These are phyloP conservation scores for Sebastes minor DNA, from an alignment of 2,797 vertebrate genomes.

Conservation along the genomic window DNA sequence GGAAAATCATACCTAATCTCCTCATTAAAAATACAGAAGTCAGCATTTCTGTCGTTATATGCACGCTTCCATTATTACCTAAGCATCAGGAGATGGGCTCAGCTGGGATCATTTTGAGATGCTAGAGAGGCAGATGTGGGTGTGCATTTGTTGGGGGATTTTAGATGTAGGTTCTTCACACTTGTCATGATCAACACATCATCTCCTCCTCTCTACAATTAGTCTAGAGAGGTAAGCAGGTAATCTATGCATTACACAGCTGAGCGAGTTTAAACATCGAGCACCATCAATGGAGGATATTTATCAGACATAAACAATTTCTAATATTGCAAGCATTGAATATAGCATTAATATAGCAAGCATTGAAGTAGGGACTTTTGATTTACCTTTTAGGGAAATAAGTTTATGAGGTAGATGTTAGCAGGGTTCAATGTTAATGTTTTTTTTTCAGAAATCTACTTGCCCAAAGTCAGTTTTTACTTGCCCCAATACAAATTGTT, in stretches of 20 bases:
- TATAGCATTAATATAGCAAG: background rate
- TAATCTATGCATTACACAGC: slow-evolving; percentile 51
- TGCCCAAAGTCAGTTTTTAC: background rate
- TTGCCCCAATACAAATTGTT: background rate
- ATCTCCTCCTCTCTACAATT: slow-evolving; percentile 12
- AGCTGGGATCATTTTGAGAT: slow-evolving; percentile 39
- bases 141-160: slow-evolving; percentile 29
- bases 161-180: slow-evolving; percentile 13
- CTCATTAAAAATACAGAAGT: slow-evolving; percentile 70
- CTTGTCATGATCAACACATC: slow-evolving; percentile 43
- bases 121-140: slow-evolving; percentile 49
- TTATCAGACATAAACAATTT: background rate
- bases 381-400: background rate
- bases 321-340: background rate
- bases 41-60: slow-evolving; percentile 30
- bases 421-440: background rate
- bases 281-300: slow-evolving; percentile 12
- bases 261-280: slow-evolving; percentile 45
- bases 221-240: slow-evolving; percentile 41
- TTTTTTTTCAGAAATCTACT: background rate
- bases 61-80: slow-evolving; percentile 12
- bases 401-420: background rate
- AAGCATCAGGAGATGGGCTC: slow-evolving; percentile 47
- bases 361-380: background rate
- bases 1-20: slow-evolving; percentile 70